Conservation (phyloP, 2,888 invertebrate genomes). For the Rotaria macrura region DNA sequence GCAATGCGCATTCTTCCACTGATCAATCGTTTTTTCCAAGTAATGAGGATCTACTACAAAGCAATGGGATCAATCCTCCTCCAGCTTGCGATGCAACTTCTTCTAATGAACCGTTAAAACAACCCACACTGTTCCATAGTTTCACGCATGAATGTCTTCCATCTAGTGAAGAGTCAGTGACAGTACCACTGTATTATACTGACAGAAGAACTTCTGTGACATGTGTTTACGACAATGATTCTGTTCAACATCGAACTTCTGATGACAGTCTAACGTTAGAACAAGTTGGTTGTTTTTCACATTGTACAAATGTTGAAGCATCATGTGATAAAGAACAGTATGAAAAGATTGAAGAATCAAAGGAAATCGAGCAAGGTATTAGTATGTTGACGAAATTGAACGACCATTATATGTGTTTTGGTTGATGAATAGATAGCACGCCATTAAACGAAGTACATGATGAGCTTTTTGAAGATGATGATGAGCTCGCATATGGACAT, state of each 20-base stretch:
- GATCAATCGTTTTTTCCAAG: not conserved
- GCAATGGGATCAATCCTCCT: not conserved
- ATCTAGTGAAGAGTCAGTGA: not conserved
- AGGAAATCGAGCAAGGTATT: not conserved
- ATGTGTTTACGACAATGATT: not conserved
- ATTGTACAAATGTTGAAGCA: too few species aligned
- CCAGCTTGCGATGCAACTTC: not conserved
- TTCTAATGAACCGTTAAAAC: not conserved
- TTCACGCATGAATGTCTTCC: not conserved
- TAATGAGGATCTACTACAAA: not conserved
- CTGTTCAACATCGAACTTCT: not conserved
- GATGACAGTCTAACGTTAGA: not conserved
- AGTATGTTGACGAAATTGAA: not conserved
- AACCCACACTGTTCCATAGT: not conserved
- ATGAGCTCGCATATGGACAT: fast-evolving
- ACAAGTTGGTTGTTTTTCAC: not conserved
- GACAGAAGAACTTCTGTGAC: not conserved
- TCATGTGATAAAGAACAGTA: too few species aligned
- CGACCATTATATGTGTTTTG: not conserved
- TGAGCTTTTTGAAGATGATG: too few species aligned
- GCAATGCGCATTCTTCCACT: not conserved
- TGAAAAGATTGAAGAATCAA: not conserved
- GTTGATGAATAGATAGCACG: not conserved
- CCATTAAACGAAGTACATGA: not conserved
- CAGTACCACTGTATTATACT: not conserved